Conservation (phyloP, 1,140 invertebrate species). For the Diabrotica virgifera region DNA sequence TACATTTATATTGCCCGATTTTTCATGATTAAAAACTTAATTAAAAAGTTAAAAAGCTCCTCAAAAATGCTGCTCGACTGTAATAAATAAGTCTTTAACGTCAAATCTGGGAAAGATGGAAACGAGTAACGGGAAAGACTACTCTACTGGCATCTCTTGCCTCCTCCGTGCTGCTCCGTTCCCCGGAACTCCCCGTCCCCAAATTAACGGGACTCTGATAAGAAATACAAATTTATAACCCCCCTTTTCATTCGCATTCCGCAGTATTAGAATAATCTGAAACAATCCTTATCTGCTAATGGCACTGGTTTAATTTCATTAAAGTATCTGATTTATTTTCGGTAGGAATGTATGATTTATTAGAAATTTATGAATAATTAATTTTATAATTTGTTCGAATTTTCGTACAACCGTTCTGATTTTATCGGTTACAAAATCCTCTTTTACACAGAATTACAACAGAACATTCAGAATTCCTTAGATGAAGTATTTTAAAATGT, state of each 20-base stretch:
- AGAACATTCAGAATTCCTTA: too few species aligned
- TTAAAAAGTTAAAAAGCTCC: constrained; percentile 13
- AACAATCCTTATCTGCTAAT: constrained; percentile 5
- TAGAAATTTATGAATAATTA: background rate
- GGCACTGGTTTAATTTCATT: background rate
- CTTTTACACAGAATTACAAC: too few species aligned
- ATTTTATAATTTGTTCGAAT: constrained; percentile 1
- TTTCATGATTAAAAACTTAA: constrained; percentile 12
- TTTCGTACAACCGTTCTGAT: background rate
- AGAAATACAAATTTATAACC: constrained; percentile 20
- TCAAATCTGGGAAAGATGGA: constrained; percentile 11
- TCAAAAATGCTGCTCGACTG: constrained; percentile 8
- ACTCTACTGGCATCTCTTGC: too few species aligned
- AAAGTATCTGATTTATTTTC: background rate
- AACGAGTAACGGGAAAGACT: constrained; percentile 1
- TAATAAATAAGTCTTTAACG: constrained; percentile 23
- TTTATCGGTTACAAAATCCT: too few species aligned
- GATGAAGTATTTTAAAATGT: too few species aligned
- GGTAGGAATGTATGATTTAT: constrained; percentile 4
- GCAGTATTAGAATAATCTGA: constrained; percentile 8
- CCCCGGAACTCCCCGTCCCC: background rate
- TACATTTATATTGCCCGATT: background rate
- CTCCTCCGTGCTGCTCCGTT: too few species aligned
- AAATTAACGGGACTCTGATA: constrained; percentile 17
- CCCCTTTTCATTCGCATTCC: constrained; percentile 3